Percentiles rank a stretch among this genome's conserved stretches.
phyloP scores from a whole-genome alignment of 2,113 vertebrate genomes.

The Corynorhinus townsendii region DNA sequence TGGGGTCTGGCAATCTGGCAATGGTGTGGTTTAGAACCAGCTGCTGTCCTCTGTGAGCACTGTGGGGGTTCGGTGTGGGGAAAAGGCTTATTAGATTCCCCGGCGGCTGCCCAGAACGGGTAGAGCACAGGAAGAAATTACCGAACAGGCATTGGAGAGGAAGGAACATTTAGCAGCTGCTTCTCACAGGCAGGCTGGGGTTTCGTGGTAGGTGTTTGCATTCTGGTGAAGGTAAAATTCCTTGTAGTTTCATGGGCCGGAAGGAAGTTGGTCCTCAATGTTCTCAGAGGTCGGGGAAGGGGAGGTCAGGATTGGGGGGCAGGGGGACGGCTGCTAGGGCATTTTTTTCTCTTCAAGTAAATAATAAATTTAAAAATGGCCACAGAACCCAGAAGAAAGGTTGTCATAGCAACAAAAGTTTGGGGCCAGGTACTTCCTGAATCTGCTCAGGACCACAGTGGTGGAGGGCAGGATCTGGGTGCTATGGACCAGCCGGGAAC shows the following conservation, averaged over 20 bases:
- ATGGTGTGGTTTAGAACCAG: slow-evolving; percentile 27
- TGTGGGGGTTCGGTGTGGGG: background rate
- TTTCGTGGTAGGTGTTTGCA: background rate
- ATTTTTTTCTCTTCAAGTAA: background rate
- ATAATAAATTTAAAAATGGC: slow-evolving; percentile 36
- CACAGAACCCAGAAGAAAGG: slow-evolving; percentile 48
- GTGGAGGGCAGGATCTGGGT: background rate
- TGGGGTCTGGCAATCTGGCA: slow-evolving; percentile 25
- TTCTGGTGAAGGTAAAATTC: background rate
- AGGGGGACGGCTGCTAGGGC: background rate
- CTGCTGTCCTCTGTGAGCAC: background rate
- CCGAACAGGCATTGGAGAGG: background rate
- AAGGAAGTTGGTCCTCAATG: background rate
- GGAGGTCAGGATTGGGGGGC: background rate
- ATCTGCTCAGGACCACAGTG: background rate
- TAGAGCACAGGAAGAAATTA: slow-evolving; percentile 14
- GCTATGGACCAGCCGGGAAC: accelerated
- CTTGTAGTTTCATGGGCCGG: background rate
- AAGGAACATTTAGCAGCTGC: background rate
- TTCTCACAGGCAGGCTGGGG: background rate
- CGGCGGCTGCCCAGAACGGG: background rate
- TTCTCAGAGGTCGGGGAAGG: accelerated
- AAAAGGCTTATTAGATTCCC: background rate
- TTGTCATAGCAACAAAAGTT: slow-evolving; percentile 71
- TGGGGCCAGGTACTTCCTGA: slow-evolving; percentile 48